These are phyloP conservation scores for Drosophila kepulauana DNA, from an alignment of 1,140 invertebrate genomes.

Conservation along the genomic window DNA sequence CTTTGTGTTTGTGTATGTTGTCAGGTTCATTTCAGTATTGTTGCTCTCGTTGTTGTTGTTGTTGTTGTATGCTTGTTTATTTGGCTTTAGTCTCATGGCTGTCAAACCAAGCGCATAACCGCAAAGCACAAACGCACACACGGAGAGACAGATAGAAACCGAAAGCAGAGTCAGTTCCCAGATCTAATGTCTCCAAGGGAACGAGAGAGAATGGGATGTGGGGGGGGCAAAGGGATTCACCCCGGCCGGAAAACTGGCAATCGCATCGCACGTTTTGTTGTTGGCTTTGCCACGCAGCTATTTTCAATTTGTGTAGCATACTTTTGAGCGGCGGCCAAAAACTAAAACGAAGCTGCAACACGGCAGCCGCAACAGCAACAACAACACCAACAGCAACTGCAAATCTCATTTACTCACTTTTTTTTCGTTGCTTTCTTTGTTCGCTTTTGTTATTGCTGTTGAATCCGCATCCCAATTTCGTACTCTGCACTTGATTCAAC, in stretches of 20 bases:
- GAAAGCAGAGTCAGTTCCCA: slow-evolving; percentile 7
- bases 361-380: not conserved
- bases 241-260: slow-evolving; percentile 1
- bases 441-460: slow-evolving; percentile 22
- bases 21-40: slow-evolving; percentile 35
- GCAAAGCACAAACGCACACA: slow-evolving; percentile 60
- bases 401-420: slow-evolving; percentile 59
- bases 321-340: slow-evolving; percentile 31
- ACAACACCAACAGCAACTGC: slow-evolving; percentile 12
- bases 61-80: slow-evolving; percentile 43
- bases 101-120: slow-evolving; percentile 77
- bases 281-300: slow-evolving; percentile 39
- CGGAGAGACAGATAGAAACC: not conserved
- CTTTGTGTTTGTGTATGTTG: slow-evolving; percentile 7
- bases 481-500: slow-evolving; percentile 28
- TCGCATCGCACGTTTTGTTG: slow-evolving; percentile 21
- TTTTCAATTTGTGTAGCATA: slow-evolving; percentile 60
- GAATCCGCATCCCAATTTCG: slow-evolving; percentile 7
- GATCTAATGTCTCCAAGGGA: not conserved
- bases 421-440: slow-evolving; percentile 39
- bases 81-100: slow-evolving; percentile 66
- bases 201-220: not conserved
- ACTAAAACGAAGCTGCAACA: slow-evolving; percentile 17
- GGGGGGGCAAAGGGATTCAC: not conserved
- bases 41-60: slow-evolving; percentile 17